Base-by-base conservation (phyloP, 2,797 vertebrate genomes). In the Acanthurus leucopareius region DNA sequence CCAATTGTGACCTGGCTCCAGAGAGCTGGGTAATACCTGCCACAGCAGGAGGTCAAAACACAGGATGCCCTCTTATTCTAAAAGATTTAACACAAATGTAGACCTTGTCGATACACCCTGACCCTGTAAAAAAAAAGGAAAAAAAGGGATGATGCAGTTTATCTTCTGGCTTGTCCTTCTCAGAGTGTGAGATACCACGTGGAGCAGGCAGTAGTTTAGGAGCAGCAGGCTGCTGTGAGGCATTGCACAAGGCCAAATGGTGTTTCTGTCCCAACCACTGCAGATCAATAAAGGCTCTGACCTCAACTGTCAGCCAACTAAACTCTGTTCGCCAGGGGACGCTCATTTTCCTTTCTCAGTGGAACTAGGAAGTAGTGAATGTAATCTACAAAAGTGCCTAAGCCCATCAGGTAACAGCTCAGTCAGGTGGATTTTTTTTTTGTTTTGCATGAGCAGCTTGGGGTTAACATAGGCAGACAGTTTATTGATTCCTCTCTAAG, bases 201-300 rank as follows among this genome's bases (percentile, higher is more conserved):
- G 0, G 88, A 25, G 88, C 75, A 22, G 74, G 60, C 49, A 1
- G 74, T 80, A 69, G 89, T 88, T 88, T 72, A 81, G 73, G 42
- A 83, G 77, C 90, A 89, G 90, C 88, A 75, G 83, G 89, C 78
- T 74, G 59, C 84, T 73, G 72, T 75, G 84, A 88, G 79, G 80
- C 69, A 62, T 77, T 66, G 60, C 87, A 69, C 80, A 60, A 61
- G 73, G 82, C 88, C 87, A 91, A 92, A 92, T 88, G 75, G 75
- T 81, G 79, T 87, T 91, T 86, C 73, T 80, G 79, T 85, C 84
- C 87, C 82, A 54, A 75, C 72, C 53, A 75, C 61, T 9, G 75
- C 78, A 88, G 86, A 91, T 93, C 87, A 89, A 88, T 91, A 89
- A 84, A 78, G 62, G 73, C 75, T 85, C 78, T 92, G 92, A 93